Evolutionary conservation across 1,140 invertebrate species (phyloP).

Genomic region (Pseudobourletiella spinata): DNA sequence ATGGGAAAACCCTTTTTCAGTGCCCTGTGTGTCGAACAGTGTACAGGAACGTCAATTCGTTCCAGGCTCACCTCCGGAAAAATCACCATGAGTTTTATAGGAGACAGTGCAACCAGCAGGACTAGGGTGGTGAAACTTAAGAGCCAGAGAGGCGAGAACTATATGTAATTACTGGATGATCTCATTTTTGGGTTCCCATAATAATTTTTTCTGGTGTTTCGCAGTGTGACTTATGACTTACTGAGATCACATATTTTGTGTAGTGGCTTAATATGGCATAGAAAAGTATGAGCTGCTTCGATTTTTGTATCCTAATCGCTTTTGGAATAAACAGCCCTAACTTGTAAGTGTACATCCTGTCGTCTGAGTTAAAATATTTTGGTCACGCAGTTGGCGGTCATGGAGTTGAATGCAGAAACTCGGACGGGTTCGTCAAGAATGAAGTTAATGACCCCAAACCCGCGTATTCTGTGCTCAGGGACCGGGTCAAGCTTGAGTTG

Average conservation of each 20-base stretch:
- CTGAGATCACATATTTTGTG: too few species aligned
- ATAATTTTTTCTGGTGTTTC: too few species aligned
- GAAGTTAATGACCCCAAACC: too few species aligned
- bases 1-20: conserved; percentile 12
- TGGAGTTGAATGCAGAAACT: not conserved
- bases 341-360: not conserved
- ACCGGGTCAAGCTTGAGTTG: too few species aligned
- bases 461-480: too few species aligned
- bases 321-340: not conserved
- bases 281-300: too few species aligned
- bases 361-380: not conserved
- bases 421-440: too few species aligned
- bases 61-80: conserved; percentile 14
- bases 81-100: not conserved
- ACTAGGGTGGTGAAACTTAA: not conserved
- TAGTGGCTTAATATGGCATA: too few species aligned
- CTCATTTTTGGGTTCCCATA: too few species aligned
- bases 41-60: conserved; percentile 10
- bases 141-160: not conserved
- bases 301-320: not conserved
- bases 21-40: conserved; percentile 16
- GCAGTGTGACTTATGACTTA: too few species aligned
- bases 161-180: too few species aligned
- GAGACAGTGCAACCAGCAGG: not conserved
- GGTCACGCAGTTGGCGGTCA: not conserved